Evolutionary conservation across 2,797 vertebrate genomes (phyloP).

Genomic region (Hydrophis major): DNA sequence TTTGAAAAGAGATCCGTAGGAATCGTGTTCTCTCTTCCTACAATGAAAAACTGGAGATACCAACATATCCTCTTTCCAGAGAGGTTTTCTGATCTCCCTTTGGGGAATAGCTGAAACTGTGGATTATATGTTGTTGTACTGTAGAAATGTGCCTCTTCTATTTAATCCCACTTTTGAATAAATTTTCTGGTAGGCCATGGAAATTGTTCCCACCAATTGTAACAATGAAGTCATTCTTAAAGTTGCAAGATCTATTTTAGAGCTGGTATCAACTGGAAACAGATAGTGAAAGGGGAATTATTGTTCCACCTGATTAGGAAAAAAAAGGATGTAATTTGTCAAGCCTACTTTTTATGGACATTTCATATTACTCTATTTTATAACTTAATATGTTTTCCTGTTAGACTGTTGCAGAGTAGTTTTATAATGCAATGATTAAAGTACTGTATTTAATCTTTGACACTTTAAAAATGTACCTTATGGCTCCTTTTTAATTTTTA

Average conservation of each 20-base stretch:
- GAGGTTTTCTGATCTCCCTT: neutral
- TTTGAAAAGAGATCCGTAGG: neutral
- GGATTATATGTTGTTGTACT: neutral
- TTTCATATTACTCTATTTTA: neutral
- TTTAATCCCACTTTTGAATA: neutral
- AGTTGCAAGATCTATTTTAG: neutral
- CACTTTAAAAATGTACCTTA: neutral
- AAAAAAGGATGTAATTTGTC: neutral
- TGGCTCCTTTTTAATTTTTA: neutral
- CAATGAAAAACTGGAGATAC: neutral
- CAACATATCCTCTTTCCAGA: neutral
- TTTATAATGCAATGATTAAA: neutral
- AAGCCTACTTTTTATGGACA: neutral
- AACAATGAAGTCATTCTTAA: neutral
- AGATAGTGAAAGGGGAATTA: neutral
- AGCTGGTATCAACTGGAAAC: neutral
- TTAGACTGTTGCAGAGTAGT: neutral
- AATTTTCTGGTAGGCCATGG: neutral
- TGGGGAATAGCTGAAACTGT: neutral
- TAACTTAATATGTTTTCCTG: neutral
- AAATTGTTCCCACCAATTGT: neutral
- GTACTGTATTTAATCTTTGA: neutral
- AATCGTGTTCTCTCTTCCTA: neutral
- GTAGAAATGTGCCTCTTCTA: neutral
- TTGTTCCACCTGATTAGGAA: neutral